These are phyloP conservation scores for Podarcis muralis DNA, from an alignment of 2,113 vertebrate genomes.

Conservation along the genomic window DNA sequence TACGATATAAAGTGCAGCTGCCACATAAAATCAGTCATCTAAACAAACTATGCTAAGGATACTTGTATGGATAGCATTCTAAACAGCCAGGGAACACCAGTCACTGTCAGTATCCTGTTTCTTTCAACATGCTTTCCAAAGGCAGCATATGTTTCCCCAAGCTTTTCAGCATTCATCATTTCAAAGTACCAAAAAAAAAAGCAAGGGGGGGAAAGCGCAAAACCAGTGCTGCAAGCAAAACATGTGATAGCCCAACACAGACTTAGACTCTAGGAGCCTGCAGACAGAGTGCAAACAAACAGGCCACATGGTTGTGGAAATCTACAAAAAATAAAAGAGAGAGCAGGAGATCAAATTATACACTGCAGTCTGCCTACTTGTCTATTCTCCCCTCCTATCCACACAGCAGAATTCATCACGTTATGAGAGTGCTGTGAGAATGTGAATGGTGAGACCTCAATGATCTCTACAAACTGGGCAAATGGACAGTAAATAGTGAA, in stretches of 20 bases:
- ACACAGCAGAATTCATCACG: neutral
- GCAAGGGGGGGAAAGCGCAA: too few species aligned
- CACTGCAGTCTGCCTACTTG: too few species aligned
- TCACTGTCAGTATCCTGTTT: neutral
- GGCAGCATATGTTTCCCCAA: neutral
- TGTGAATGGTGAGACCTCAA: neutral
- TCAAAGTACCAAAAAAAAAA: neutral
- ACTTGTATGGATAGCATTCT: fast-evolving
- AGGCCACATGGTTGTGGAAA: too few species aligned
- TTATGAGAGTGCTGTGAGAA: neutral
- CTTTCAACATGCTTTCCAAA: neutral
- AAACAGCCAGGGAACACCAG: neutral
- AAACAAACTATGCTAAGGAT: neutral
- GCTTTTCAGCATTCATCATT: neutral
- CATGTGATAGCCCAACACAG: neutral
- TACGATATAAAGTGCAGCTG: neutral
- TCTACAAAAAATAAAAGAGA: too few species aligned
- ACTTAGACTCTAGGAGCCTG: neutral
- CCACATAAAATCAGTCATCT: neutral
- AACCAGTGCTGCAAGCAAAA: neutral
- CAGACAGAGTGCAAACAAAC: too few species aligned
- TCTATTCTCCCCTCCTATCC: too few species aligned
- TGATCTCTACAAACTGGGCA: neutral
- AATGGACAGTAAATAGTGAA: too few species aligned
- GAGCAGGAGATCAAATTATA: too few species aligned